These are phyloP conservation scores for Pachyramphus minor DNA, from an alignment of 2,113 vertebrate genomes.

Conservation along the genomic window DNA sequence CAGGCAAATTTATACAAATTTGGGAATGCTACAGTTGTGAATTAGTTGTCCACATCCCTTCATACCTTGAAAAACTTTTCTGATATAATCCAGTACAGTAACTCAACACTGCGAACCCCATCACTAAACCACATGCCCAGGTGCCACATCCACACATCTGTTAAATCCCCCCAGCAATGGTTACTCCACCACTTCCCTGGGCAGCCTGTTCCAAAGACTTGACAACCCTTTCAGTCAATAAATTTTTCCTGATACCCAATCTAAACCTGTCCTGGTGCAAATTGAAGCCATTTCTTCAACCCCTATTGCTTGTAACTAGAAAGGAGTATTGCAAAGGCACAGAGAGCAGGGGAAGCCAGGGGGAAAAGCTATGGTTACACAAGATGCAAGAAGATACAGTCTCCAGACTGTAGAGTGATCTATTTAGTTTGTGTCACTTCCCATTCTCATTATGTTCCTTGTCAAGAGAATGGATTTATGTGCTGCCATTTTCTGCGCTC, in stretches of 20 bases:
- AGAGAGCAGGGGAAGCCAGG: background rate
- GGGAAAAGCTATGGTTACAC: background rate
- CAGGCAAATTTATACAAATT: background rate
- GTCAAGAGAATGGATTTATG: conserved; percentile 73
- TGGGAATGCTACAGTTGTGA: background rate
- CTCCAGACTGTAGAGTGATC: conserved; percentile 56
- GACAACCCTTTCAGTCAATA: background rate
- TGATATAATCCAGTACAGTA: background rate
- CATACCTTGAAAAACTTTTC: background rate
- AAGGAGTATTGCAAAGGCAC: background rate
- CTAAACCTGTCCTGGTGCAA: background rate
- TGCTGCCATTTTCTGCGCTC: conserved; percentile 64
- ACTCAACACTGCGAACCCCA: background rate
- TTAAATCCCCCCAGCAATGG: background rate
- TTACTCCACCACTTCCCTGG: background rate
- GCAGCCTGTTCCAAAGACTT: background rate
- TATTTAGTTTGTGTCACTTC: conserved; percentile 63
- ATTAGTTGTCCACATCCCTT: background rate
- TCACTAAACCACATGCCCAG: background rate
- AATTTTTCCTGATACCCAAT: background rate
- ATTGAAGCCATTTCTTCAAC: background rate
- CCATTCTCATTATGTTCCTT: conserved; percentile 73
- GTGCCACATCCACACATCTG: background rate
- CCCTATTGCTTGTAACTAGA: background rate
- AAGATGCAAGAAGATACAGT: background rate